A percentile compares a stretch with the other conserved stretches of the same genome.
Evolutionary conservation across 2,888 invertebrate species (phyloP).

Genomic region (Macrophya annulata): DNA sequence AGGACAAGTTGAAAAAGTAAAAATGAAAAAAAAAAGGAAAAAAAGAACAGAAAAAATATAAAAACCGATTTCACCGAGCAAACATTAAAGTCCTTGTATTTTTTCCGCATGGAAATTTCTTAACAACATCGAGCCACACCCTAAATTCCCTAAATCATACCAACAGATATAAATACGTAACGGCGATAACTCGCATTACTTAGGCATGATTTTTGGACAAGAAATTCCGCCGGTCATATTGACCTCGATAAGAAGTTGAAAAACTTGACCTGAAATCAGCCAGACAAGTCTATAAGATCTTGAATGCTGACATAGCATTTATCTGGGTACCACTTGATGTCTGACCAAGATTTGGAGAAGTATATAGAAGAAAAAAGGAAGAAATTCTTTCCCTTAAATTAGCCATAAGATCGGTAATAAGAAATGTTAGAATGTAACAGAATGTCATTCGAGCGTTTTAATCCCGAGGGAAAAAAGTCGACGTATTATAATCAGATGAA

Average conservation of each 20-base stretch:
- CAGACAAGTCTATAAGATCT: background rate
- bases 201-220: background rate
- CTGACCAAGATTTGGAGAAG: background rate
- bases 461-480: background rate
- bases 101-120: background rate
- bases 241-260: background rate
- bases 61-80: constrained; percentile 29
- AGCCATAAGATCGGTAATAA: background rate
- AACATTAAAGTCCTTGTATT: background rate
- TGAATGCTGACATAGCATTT: constrained; percentile 35
- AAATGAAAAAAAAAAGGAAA: background rate
- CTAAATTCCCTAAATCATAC: constrained; percentile 22
- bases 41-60: background rate
- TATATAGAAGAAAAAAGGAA: constrained; percentile 11
- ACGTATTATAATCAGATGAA: background rate
- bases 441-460: background rate
- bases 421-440: background rate
- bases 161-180: constrained; percentile 24
- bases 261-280: background rate
- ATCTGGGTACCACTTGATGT: constrained; percentile 25
- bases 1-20: background rate
- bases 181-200: background rate
- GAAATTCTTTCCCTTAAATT: background rate
- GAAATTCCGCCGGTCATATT: background rate
- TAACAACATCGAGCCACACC: background rate